A percentile compares a stretch with the other conserved stretches of the same genome.
Evolutionary conservation across 2,888 invertebrate genomes (phyloP).

Genomic region (Drosophila monieri): DNA sequence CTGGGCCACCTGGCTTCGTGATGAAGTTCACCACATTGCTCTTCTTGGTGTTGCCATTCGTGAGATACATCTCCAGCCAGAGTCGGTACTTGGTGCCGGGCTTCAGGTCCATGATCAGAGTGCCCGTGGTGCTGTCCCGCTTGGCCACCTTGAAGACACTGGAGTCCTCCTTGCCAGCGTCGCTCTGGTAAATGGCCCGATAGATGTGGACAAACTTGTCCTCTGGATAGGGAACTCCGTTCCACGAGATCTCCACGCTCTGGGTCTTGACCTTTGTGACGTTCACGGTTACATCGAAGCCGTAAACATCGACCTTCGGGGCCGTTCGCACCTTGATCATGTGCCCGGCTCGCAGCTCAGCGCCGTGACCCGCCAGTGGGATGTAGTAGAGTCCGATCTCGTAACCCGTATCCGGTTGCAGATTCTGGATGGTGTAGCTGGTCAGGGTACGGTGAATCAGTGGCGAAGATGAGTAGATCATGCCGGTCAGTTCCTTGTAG

Average conservation of each 20-base stretch:
- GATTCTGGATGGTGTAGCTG: conserved; percentile 90
- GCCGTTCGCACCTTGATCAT: conserved; percentile 89
- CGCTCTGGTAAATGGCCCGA: conserved; percentile 92
- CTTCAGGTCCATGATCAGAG: conserved; percentile 88
- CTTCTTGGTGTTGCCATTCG: conserved; percentile 94
- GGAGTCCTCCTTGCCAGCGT: conserved; percentile 89
- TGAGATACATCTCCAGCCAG: conserved; percentile 95
- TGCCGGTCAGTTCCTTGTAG: conserved; percentile 92
- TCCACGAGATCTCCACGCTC: conserved; percentile 92
- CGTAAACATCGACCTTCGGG: conserved; percentile 90
- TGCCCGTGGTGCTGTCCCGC: conserved; percentile 88
- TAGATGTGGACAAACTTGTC: conserved; percentile 96
- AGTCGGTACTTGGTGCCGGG: conserved; percentile 93
- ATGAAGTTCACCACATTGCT: conserved; percentile 95
- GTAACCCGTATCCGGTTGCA: conserved; percentile 91
- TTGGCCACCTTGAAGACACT: conserved; percentile 91
- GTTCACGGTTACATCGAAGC: conserved; percentile 91
- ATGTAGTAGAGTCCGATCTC: conserved; percentile 93
- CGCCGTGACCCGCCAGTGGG: conserved; percentile 91
- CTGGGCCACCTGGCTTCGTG: conserved; percentile 89
- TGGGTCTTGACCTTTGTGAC: conserved; percentile 90
- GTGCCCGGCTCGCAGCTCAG: conserved; percentile 90
- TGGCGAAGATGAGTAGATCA: conserved; percentile 93
- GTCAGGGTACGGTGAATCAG: conserved; percentile 92
- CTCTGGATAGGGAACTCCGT: conserved; percentile 93